Evolutionary conservation across 2,113 vertebrate species (phyloP).

Genomic region (Chlamydotis undulata): DNA sequence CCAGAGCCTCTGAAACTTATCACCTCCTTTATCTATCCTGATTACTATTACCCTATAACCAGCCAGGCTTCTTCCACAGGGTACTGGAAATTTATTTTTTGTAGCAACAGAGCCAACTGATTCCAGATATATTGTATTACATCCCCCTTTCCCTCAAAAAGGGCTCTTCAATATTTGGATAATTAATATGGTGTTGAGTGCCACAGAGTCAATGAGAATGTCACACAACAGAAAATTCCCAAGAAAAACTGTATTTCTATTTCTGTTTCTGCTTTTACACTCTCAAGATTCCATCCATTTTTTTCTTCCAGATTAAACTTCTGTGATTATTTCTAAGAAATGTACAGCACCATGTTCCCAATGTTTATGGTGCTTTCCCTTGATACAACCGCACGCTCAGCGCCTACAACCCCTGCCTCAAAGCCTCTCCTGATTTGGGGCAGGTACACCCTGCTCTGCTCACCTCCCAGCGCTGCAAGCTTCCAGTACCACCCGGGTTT

Average conservation of each 20-base stretch:
- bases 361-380: neutral
- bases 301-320: neutral
- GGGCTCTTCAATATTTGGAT: neutral
- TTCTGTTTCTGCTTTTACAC: neutral
- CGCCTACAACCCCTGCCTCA: neutral
- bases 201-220: neutral
- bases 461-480: no score
- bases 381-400: neutral
- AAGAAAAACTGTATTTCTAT: neutral
- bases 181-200: neutral
- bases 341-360: fast-evolving
- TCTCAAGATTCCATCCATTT: fast-evolving
- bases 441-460: neutral
- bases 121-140: neutral
- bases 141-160: neutral
- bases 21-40: neutral
- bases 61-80: neutral
- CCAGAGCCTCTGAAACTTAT: neutral
- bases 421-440: neutral
- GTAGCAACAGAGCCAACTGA: neutral
- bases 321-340: neutral
- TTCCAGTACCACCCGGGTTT: neutral
- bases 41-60: neutral
- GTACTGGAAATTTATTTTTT: neutral
- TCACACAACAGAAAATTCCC: neutral